Percentiles rank a stretch among this genome's conserved stretches.
Conservation (phyloP, 2,888 invertebrate genomes). For the Tricholauxania praeusta region DNA sequence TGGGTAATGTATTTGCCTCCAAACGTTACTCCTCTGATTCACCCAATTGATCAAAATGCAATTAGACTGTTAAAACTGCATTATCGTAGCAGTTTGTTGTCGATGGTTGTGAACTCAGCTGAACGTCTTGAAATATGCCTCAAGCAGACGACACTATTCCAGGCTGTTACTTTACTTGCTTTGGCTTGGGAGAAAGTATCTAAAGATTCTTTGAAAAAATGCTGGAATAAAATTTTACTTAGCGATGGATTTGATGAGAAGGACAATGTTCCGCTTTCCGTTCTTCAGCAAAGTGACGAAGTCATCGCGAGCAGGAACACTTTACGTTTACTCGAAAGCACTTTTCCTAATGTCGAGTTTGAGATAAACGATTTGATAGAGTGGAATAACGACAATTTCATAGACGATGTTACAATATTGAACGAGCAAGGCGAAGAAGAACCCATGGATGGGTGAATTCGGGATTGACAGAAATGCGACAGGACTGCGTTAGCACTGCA, state of each 20-base stretch:
- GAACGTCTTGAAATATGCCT: conserved; percentile 7
- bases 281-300: conserved; percentile 25
- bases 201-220: conserved; percentile 19
- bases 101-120: conserved; percentile 23
- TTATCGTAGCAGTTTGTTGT: conserved; percentile 32
- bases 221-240: conserved; percentile 31
- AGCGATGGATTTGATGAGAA: conserved; percentile 30
- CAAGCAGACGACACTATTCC: conserved; percentile 19
- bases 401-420: too few species aligned
- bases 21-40: conserved; percentile 21
- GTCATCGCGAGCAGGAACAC: conserved; percentile 3
- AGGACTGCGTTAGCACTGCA: too few species aligned
- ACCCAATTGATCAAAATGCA: conserved; percentile 30
- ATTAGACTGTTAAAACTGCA: conserved; percentile 29
- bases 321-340: neutral
- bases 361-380: too few species aligned
- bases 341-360: conserved; percentile 27
- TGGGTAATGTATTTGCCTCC: conserved; percentile 35
- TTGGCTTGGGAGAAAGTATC: conserved; percentile 13
- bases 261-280: conserved; percentile 20
- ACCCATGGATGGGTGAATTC: too few species aligned
- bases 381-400: too few species aligned
- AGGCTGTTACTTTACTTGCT: conserved; percentile 17
- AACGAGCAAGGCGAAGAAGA: too few species aligned
- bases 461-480: too few species aligned